These are phyloP conservation scores for Drosophila orena DNA, from an alignment of 1,140 invertebrate genomes.

Conservation along the genomic window DNA sequence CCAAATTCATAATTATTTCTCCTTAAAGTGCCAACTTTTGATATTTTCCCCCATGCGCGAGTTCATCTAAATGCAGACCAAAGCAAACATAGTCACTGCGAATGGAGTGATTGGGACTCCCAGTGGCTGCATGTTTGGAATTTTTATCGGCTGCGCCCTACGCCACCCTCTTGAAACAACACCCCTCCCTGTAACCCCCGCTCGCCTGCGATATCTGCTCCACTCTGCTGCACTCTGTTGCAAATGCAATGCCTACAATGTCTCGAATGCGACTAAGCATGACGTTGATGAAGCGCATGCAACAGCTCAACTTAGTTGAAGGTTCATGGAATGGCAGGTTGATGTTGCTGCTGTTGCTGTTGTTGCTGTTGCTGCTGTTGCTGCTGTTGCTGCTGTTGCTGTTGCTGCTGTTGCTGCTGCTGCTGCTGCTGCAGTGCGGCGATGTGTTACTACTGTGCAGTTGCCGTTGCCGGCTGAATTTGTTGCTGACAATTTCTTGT, in stretches of 20 bases:
- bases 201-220: slow-evolving; percentile 2
- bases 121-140: slow-evolving; percentile 26
- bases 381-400: slow-evolving; percentile 5
- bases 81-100: slow-evolving; percentile 37
- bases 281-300: slow-evolving; percentile 79
- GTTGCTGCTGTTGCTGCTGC: slow-evolving; percentile 13
- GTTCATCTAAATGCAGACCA: slow-evolving; percentile 33
- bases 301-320: slow-evolving; percentile 75
- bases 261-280: slow-evolving; percentile 76
- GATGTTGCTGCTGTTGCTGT: slow-evolving; percentile 22
- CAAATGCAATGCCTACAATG: slow-evolving; percentile 64
- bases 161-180: not conserved
- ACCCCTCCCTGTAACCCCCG: not conserved
- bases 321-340: slow-evolving; percentile 42
- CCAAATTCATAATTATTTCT: not conserved
- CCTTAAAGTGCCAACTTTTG: not conserved
- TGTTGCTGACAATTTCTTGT: slow-evolving; percentile 82
- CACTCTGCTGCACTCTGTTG: slow-evolving; percentile 31
- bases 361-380: slow-evolving; percentile 25
- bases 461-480: slow-evolving; percentile 50
- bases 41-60: not conserved
- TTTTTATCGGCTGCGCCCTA: slow-evolving; percentile 17
- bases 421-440: slow-evolving; percentile 12
- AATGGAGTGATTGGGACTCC: slow-evolving; percentile 50
- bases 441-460: slow-evolving; percentile 11